Conservation (phyloP, 2,888 invertebrate species). For the Nycteola revayana region DNA sequence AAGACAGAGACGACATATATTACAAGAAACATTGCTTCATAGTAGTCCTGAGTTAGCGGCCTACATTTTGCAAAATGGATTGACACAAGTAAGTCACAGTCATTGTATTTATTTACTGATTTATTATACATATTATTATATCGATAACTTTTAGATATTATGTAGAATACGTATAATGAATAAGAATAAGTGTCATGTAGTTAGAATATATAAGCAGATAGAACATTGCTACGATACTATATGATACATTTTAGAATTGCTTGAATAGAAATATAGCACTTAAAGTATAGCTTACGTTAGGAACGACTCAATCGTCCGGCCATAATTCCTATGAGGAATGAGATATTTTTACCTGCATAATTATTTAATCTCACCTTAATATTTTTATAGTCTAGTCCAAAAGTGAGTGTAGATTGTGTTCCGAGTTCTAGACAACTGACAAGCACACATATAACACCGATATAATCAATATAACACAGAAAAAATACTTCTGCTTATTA, state of each 20-base stretch:
- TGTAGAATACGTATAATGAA: slow-evolving; percentile 10
- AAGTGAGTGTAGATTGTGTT: slow-evolving; percentile 8
- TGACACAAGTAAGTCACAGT: slow-evolving; percentile 8
- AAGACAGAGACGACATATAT: slow-evolving; percentile 9
- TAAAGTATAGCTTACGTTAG: slow-evolving; percentile 11
- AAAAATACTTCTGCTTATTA: slow-evolving; percentile 6
- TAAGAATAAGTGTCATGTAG: slow-evolving; percentile 8
- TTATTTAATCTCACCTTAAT: slow-evolving; percentile 9
- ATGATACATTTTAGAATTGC: slow-evolving; percentile 8
- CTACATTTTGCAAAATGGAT: slow-evolving; percentile 4
- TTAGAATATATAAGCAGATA: slow-evolving; percentile 6
- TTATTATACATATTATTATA: slow-evolving; percentile 7
- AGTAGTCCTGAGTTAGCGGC: slow-evolving; percentile 10
- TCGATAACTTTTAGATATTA: slow-evolving; percentile 10
- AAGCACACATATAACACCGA: slow-evolving; percentile 7
- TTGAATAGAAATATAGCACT: slow-evolving; percentile 8
- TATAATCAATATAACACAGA: slow-evolving; percentile 9
- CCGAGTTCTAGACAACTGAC: slow-evolving; percentile 9
- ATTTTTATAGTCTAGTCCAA: slow-evolving; percentile 9
- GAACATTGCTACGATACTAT: slow-evolving; percentile 7
- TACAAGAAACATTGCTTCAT: slow-evolving; percentile 8
- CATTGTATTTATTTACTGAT: slow-evolving; percentile 10
- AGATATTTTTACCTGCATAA: slow-evolving; percentile 9
- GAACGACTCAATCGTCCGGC: slow-evolving; percentile 11
- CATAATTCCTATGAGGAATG: slow-evolving; percentile 11